These are phyloP conservation scores for Hypocryptadius cinnamomeus DNA, from an alignment of 2,113 vertebrate species.

Conservation along the genomic window DNA sequence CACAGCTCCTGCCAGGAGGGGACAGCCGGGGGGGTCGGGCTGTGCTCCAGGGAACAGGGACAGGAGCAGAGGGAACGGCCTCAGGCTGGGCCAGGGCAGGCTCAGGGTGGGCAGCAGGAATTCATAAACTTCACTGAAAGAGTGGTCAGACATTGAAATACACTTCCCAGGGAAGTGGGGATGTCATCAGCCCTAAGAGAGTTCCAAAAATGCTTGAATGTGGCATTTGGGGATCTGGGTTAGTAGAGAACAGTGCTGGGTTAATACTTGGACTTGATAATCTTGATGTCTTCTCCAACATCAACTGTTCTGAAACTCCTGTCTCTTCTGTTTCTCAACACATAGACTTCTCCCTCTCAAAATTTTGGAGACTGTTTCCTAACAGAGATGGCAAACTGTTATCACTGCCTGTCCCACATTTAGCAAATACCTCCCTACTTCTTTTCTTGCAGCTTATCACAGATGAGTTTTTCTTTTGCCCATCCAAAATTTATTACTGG, in stretches of 20 bases:
- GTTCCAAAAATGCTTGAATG: background rate
- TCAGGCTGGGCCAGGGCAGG: background rate
- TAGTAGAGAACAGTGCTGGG: background rate
- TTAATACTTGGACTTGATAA: background rate
- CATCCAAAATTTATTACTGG: background rate
- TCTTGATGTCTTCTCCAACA: background rate
- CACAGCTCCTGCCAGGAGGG: background rate
- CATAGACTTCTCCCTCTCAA: background rate
- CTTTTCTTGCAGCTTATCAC: background rate
- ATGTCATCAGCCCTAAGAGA: background rate
- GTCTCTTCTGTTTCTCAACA: background rate
- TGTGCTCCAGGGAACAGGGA: background rate
- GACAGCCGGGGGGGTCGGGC: accelerated
- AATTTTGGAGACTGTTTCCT: background rate
- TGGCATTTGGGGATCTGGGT: too few relatives aligned
- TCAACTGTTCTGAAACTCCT: background rate
- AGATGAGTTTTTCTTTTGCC: background rate
- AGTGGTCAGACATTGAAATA: background rate
- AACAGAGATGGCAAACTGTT: background rate
- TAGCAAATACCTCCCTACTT: background rate
- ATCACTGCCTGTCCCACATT: background rate
- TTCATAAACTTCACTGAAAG: background rate
- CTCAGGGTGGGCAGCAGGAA: background rate
- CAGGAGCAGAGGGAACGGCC: background rate
- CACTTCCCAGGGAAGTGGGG: background rate